phyloP scores from a whole-genome alignment of 2,888 invertebrate species.

The Cyaniris semiargus region DNA sequence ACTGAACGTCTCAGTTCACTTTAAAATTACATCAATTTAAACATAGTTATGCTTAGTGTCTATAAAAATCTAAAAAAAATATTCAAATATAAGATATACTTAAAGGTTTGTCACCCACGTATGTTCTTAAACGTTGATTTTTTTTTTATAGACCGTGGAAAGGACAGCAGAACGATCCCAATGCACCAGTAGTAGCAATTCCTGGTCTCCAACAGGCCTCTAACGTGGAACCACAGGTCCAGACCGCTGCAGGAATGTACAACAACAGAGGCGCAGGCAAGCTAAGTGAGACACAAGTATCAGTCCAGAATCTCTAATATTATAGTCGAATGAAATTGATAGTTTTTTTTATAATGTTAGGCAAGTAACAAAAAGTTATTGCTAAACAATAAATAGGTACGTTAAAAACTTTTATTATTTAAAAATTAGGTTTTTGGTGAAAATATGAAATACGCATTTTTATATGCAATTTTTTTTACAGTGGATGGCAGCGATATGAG shows the following conservation, averaged over 20 bases:
- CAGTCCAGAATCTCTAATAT: background rate
- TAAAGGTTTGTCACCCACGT: background rate
- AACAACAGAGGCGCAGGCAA: slow-evolving; percentile 76
- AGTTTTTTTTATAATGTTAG: background rate
- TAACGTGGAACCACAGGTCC: slow-evolving; percentile 62
- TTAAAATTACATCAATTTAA: background rate
- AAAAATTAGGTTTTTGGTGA: too few relatives aligned
- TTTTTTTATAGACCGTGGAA: slow-evolving; percentile 68
- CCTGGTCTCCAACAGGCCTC: slow-evolving; percentile 64
- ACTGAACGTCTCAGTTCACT: background rate
- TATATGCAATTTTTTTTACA: slow-evolving; percentile 57
- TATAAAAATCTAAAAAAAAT: too few relatives aligned
- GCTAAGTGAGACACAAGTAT: slow-evolving; percentile 50
- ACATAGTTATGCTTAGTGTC: background rate
- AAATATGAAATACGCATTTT: background rate
- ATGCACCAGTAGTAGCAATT: slow-evolving; percentile 71
- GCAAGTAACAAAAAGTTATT: background rate
- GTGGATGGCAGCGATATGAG: slow-evolving; percentile 75
- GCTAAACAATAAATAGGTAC: too few relatives aligned
- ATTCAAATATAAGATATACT: background rate
- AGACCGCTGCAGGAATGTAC: slow-evolving; percentile 68
- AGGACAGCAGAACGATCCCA: slow-evolving; percentile 73
- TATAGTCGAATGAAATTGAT: background rate
- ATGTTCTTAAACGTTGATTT: slow-evolving; percentile 1
- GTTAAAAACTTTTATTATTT: too few relatives aligned